Evolutionary conservation across 2,797 vertebrate species (phyloP).

Genomic region (Aulostomus chinensis): DNA sequence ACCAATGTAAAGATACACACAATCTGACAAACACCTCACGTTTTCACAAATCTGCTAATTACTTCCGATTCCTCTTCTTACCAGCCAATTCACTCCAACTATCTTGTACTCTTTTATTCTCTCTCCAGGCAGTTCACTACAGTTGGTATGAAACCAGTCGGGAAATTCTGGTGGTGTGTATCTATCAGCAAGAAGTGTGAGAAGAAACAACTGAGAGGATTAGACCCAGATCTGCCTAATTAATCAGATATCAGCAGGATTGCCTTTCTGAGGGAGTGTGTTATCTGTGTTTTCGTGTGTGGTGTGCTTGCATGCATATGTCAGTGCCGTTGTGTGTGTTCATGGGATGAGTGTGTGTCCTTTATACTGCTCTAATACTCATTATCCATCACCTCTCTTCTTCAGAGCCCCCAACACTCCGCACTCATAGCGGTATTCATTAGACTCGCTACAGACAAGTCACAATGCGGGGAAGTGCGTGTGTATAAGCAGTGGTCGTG

Average conservation of each 20-base stretch:
- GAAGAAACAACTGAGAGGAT: slow-evolving; percentile 58
- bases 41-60: slow-evolving; percentile 63
- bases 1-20: slow-evolving; percentile 26
- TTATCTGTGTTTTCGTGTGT: slow-evolving; percentile 32
- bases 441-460: slow-evolving; percentile 61
- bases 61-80: slow-evolving; percentile 53
- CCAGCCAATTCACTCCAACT: slow-evolving; percentile 43
- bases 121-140: slow-evolving; percentile 28
- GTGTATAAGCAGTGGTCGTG: slow-evolving; percentile 53
- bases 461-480: slow-evolving; percentile 37
- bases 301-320: slow-evolving; percentile 32
- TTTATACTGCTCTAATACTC: slow-evolving; percentile 63
- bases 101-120: slow-evolving; percentile 45
- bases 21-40: slow-evolving; percentile 44
- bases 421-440: slow-evolving; percentile 67
- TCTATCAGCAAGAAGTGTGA: slow-evolving; percentile 26
- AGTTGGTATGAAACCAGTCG: slow-evolving; percentile 26
- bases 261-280: slow-evolving; percentile 48
- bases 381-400: slow-evolving; percentile 70
- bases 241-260: slow-evolving; percentile 72
- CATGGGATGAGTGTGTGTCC: slow-evolving; percentile 51
- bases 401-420: slow-evolving; percentile 55
- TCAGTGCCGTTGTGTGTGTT: slow-evolving; percentile 16
- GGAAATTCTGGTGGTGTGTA: slow-evolving; percentile 37
- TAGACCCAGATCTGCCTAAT: slow-evolving; percentile 73